Percentiles rank a stretch among this genome's conserved stretches.
phyloP scores from a whole-genome alignment of 2,797 vertebrate species.

The Acanthopagrus latus region DNA sequence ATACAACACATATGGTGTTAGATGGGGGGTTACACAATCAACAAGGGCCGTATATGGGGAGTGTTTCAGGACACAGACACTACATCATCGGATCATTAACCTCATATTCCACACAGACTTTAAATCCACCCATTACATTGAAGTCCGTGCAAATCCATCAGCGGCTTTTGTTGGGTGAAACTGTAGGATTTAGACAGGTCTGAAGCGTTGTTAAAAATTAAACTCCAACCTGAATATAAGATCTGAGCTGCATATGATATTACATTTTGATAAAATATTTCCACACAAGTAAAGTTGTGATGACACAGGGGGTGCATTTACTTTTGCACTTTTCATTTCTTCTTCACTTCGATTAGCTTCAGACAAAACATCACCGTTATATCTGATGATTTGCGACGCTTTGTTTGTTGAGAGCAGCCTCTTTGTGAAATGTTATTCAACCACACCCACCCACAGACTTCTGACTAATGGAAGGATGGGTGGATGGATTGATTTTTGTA shows the following conservation, averaged over 20 bases:
- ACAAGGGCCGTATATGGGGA: neutral
- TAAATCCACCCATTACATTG: neutral
- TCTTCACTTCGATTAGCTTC: conserved; percentile 24
- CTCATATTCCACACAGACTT: neutral
- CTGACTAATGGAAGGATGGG: conserved; percentile 1
- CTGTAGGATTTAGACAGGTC: conserved; percentile 1
- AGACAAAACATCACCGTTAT: neutral
- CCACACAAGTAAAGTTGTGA: conserved; percentile 23
- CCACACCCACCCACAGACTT: conserved; percentile 39
- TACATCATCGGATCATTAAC: neutral
- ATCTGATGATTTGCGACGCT: conserved; percentile 14
- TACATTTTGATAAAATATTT: conserved; percentile 48
- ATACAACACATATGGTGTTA: neutral
- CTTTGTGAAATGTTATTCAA: conserved; percentile 23
- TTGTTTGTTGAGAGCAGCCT: conserved; percentile 17
- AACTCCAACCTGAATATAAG: conserved; percentile 44
- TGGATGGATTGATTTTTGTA: conserved; percentile 33
- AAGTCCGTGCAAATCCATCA: conserved; percentile 19
- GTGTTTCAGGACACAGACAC: neutral
- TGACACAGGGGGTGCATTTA: conserved; percentile 23
- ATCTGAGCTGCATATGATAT: conserved; percentile 32
- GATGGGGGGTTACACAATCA: no score
- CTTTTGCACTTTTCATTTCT: conserved; percentile 46
- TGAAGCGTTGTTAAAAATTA: conserved; percentile 39
- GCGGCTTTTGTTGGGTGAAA: conserved; percentile 20